phyloP scores from a whole-genome alignment of 92 coral and sea anemone species.

The Porites cylindrica region DNA sequence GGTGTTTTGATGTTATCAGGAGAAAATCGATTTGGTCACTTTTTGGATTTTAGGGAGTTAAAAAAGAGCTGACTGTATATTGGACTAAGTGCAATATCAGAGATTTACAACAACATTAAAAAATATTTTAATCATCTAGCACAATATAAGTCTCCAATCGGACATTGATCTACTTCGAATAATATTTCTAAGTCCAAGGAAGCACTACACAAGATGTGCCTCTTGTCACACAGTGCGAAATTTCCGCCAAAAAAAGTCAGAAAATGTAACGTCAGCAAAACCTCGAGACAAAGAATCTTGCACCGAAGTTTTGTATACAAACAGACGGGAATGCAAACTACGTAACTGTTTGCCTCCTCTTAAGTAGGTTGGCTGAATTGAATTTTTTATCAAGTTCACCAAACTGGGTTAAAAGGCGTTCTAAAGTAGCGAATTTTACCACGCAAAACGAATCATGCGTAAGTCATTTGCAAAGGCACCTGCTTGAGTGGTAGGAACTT shows the following conservation, averaged over 20 bases:
- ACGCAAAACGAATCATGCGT: neutral
- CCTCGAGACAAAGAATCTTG: neutral
- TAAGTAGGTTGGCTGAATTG: neutral
- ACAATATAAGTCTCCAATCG: neutral
- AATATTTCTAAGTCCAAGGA: neutral
- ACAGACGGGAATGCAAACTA: neutral
- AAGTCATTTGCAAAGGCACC: neutral
- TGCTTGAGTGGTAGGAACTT: neutral
- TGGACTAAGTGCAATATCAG: neutral
- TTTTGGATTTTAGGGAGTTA: too few species aligned
- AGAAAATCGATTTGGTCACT: too few species aligned
- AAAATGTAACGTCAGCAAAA: conserved; percentile 27
- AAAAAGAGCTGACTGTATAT: too few species aligned
- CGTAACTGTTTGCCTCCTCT: neutral
- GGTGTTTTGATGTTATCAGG: too few species aligned
- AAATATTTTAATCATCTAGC: neutral
- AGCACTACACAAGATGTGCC: neutral
- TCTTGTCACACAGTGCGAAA: neutral
- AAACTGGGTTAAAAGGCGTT: neutral
- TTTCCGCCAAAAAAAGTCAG: neutral
- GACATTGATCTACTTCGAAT: neutral
- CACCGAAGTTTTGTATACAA: conserved; percentile 6
- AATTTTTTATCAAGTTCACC: neutral
- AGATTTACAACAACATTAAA: neutral
- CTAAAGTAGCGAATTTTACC: neutral